phyloP scores from a whole-genome alignment of 2,113 vertebrate species.

The Amphiprion ocellaris region DNA sequence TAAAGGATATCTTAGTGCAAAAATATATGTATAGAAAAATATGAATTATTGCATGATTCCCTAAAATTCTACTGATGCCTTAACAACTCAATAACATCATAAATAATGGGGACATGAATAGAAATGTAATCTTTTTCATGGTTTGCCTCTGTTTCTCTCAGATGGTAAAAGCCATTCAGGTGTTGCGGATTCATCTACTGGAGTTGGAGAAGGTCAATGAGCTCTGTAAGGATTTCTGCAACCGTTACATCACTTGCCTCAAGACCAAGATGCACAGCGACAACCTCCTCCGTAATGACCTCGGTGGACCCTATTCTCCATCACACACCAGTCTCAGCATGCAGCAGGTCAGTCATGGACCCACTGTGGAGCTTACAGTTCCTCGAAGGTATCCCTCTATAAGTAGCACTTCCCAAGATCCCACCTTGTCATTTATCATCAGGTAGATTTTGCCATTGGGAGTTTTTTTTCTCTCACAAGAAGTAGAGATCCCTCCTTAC shows the following conservation, averaged over 20 bases:
- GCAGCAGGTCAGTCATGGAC: conserved; percentile 83
- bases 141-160: conserved; percentile 59
- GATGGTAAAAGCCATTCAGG: conserved; percentile 99
- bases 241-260: conserved; percentile 99
- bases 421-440: conserved; percentile 20
- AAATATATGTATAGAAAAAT: too few species aligned
- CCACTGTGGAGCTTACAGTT: neutral
- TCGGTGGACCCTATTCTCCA: conserved; percentile 96
- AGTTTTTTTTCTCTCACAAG: conserved; percentile 39
- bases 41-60: too few species aligned
- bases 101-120: too few species aligned
- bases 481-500: conserved; percentile 10
- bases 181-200: conserved; percentile 97
- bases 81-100: too few species aligned
- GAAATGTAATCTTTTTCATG: neutral
- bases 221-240: conserved; percentile 99
- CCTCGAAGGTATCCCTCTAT: neutral
- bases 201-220: conserved; percentile 99
- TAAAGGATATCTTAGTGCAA: too few species aligned
- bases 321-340: conserved; percentile 94
- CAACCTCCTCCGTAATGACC: conserved; percentile 98
- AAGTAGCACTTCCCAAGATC: neutral
- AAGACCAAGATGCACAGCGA: conserved; percentile 99
- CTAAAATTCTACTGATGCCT: too few species aligned
- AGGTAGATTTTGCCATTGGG: conserved; percentile 23